Conservation (phyloP, 1,140 invertebrate species). For the Gonioctena quinquepunctata region DNA sequence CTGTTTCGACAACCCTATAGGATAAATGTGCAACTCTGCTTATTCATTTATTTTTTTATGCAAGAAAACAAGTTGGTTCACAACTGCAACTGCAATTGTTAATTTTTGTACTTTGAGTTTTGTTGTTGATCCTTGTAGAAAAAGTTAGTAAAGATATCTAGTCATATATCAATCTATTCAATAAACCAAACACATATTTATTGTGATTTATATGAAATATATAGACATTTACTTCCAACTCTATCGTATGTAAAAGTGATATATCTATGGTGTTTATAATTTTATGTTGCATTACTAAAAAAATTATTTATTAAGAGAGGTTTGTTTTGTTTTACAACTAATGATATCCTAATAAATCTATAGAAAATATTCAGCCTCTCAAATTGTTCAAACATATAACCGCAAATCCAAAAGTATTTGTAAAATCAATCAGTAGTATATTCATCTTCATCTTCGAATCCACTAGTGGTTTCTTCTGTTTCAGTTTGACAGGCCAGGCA, state of each 20-base stretch:
- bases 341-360: too few species aligned
- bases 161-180: constrained; percentile 18
- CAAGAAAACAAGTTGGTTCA: constrained; percentile 2
- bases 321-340: neutral
- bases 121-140: constrained; percentile 19
- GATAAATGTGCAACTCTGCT: constrained; percentile 14
- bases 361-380: too few species aligned
- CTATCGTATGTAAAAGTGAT: constrained; percentile 24
- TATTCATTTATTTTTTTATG: constrained; percentile 4
- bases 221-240: constrained; percentile 19
- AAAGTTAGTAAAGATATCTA: constrained; percentile 17
- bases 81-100: constrained; percentile 11
- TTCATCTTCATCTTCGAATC: constrained; percentile 21
- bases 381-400: too few species aligned
- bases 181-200: constrained; percentile 22
- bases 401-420: too few species aligned
- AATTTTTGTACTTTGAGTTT: constrained; percentile 12
- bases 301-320: constrained; percentile 18
- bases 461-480: constrained; percentile 28
- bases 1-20: neutral
- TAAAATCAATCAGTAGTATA: too few species aligned
- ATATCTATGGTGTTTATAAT: constrained; percentile 21
- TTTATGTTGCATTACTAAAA: constrained; percentile 25
- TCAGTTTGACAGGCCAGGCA: constrained; percentile 47
- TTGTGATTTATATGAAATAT: constrained; percentile 24